A percentile compares a stretch with the other conserved stretches of the same genome.
Conservation (phyloP, 1,140 invertebrate genomes). For the Neotoxoptera formosana region DNA sequence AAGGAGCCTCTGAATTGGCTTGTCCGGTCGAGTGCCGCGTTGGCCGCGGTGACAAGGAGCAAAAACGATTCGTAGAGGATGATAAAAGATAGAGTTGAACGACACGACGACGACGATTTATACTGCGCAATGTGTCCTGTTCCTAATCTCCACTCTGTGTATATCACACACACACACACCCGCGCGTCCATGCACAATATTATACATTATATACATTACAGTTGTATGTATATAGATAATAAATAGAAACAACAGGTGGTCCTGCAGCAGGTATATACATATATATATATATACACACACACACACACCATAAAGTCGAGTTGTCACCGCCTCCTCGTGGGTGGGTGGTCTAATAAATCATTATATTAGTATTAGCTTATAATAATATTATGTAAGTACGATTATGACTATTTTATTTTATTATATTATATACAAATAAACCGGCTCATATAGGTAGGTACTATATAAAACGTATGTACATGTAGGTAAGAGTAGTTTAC, state of each 20-base stretch:
- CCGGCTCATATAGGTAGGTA: neutral
- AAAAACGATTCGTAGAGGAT: conserved; percentile 28
- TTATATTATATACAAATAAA: conserved; percentile 11
- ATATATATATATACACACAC: neutral
- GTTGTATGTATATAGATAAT: neutral
- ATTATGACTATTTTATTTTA: neutral
- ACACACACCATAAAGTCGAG: neutral
- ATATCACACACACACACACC: neutral
- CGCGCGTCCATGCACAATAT: neutral
- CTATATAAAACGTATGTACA: neutral
- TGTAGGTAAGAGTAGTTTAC: neutral
- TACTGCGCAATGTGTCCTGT: neutral
- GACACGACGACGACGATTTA: neutral
- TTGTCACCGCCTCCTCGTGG: neutral
- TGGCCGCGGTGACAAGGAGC: neutral
- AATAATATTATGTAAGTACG: conserved; percentile 10
- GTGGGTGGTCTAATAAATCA: conserved; percentile 42
- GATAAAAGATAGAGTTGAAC: conserved; percentile 27
- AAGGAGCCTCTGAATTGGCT: neutral
- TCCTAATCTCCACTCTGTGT: neutral
- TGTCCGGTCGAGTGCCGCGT: neutral
- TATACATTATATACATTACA: neutral
- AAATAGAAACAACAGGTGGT: conserved; percentile 42
- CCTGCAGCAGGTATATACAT: neutral
- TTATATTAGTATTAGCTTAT: conserved; percentile 14